These are phyloP conservation scores for Athene noctua DNA, from an alignment of 2,113 vertebrate species.

Conservation along the genomic window DNA sequence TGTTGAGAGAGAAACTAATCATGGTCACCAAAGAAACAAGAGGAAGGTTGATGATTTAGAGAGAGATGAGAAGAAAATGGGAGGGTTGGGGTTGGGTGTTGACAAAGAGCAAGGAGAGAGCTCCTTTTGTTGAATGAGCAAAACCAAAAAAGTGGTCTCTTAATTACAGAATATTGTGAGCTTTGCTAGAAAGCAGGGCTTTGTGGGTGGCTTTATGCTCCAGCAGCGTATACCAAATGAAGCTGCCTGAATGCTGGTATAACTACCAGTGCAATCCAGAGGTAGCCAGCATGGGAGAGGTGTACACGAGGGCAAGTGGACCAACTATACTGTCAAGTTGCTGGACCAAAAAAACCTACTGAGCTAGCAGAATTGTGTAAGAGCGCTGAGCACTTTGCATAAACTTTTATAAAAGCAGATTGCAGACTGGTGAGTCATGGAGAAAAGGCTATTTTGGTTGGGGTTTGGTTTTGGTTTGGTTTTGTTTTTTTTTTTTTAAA, in stretches of 20 bases:
- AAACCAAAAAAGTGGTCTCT: neutral
- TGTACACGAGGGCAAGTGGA: neutral
- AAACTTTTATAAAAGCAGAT: neutral
- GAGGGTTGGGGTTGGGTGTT: neutral
- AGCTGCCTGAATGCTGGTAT: neutral
- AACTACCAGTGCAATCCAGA: neutral
- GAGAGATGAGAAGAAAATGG: rapidly evolving
- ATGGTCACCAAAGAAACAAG: neutral
- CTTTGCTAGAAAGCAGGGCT: neutral
- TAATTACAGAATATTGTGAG: neutral
- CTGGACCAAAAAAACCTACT: neutral
- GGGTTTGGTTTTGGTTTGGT: too few species aligned
- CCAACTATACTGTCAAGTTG: neutral
- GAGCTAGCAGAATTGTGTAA: neutral
- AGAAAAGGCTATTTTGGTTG: neutral
- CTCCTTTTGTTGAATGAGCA: neutral
- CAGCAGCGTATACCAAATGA: too few species aligned
- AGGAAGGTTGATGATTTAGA: neutral
- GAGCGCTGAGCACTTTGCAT: neutral
- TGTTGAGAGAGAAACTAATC: neutral
- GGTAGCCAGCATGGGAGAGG: neutral
- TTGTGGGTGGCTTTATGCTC: neutral
- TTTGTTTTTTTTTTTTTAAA: too few species aligned
- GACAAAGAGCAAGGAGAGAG: neutral
- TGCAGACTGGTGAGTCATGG: neutral